Evolutionary conservation across 2,113 vertebrate genomes (phyloP), one percentile per base, ranked within the genome.

Genomic region (Mesoclemmys tuberculata): DNA sequence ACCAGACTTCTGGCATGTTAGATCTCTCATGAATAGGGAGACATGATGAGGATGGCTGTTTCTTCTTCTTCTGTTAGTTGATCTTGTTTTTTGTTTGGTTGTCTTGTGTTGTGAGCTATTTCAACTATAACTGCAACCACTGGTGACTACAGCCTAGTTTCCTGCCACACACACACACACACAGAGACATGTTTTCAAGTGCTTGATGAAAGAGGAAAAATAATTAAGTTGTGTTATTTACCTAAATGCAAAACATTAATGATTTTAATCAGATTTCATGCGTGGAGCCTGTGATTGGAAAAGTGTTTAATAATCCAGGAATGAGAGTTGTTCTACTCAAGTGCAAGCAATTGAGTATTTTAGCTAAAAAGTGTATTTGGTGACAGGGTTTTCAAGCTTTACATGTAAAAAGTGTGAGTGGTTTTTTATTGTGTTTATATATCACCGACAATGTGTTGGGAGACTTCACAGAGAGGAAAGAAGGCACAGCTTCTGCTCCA

Each of bases 181-280:
- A 16, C 29, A 5, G 5, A 19, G n/a, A 68, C 71, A 41, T 2
- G 1, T 64, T 92, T 90, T 83, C 26, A 48, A 2, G 89, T 35
- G 2, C 83, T 90, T 10, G 54, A 55, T 96, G 31, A 48, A 49
- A 87, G 82, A 85, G 51, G 80, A 89, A 97, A 82, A 84, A 87
- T 64, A 90, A 90, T 68, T 78, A 58, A 89, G 26, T 18, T 77
- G 12, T 74, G 6, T 1, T 16, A 92, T 83, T 93, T 61, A 84
- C 49, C 48, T 84, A 91, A 92, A 46, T 29, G 81, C 35, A 82
- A 89, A 22, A 5, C 5, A 14, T 44, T 48, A 41, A 10, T 74
- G 4, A 49, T 64, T 90, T 90, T 87, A 79, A 79, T 95, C 2
- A 41, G 80, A 11, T 11, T 85, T 87, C 6, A 24, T 46, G 29